Conservation (phyloP, 1,140 invertebrate species). For the Nymphalis io region DNA sequence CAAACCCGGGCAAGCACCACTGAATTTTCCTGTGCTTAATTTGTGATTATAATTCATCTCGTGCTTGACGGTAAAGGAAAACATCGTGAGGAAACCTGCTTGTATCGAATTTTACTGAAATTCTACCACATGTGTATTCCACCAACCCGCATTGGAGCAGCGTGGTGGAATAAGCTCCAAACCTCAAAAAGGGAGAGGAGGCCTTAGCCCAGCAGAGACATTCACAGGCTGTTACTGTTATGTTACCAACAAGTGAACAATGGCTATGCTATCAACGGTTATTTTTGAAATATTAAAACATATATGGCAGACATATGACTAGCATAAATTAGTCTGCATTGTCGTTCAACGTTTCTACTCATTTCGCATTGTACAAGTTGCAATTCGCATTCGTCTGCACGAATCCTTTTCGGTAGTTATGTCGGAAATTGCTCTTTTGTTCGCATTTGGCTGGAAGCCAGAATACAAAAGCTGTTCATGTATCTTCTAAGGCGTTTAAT, state of each 20-base stretch:
- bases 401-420: conserved; percentile 26
- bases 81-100: no score
- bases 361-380: conserved; percentile 20
- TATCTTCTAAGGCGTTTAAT: conserved; percentile 11
- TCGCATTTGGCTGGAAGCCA: conserved; percentile 30
- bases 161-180: no score
- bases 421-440: conserved; percentile 31
- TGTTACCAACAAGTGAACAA: neutral
- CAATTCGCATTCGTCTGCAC: conserved; percentile 4
- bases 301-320: neutral
- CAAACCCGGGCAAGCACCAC: no score
- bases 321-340: conserved; percentile 5
- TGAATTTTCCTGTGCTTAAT: no score
- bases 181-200: no score
- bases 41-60: no score
- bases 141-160: no score
- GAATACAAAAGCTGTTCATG: conserved; percentile 14
- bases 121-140: no score
- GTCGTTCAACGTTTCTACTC: neutral
- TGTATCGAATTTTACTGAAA: no score
- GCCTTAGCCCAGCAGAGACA: no score
- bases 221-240: neutral
- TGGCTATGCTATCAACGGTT: neutral
- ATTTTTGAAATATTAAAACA: conserved; percentile 4
- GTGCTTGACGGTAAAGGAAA: no score